Evolutionary conservation across 2,113 vertebrate genomes (phyloP).

Genomic region (Phainopepla nitens): DNA sequence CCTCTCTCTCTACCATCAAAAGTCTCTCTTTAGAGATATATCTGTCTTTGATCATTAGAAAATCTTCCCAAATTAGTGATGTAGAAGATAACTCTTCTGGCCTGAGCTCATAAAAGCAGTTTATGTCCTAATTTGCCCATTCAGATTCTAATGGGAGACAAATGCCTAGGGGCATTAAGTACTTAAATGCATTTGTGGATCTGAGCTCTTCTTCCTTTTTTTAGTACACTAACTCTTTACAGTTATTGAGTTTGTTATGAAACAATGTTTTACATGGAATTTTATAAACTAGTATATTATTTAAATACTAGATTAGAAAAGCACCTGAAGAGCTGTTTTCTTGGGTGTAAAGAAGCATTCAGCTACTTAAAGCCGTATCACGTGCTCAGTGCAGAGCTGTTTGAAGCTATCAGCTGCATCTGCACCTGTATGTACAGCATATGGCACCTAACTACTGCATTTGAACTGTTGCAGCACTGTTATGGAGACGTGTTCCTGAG

Average conservation of each 20-base stretch:
- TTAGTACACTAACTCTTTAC: neutral
- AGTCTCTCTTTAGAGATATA: neutral
- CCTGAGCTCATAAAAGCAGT: neutral
- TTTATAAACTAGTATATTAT: neutral
- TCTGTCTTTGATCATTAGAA: neutral
- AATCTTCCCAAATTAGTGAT: neutral
- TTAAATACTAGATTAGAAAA: neutral
- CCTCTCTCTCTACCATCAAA: neutral
- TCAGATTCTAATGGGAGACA: neutral
- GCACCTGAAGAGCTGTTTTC: neutral
- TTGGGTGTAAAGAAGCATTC: neutral
- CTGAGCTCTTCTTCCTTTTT: neutral
- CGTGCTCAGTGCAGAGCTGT: neutral
- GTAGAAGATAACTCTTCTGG: neutral
- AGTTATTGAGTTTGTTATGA: neutral
- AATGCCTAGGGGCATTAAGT: neutral
- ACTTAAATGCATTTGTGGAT: neutral
- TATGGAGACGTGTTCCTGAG: neutral
- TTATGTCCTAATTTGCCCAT: neutral
- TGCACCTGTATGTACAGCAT: neutral
- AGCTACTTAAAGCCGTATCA: neutral
- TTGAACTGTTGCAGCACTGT: neutral
- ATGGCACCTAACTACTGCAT: neutral
- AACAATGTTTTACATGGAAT: neutral
- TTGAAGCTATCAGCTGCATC: neutral